Evolutionary conservation across 1,140 invertebrate genomes (phyloP).

Genomic region (Halictus rubicundus): DNA sequence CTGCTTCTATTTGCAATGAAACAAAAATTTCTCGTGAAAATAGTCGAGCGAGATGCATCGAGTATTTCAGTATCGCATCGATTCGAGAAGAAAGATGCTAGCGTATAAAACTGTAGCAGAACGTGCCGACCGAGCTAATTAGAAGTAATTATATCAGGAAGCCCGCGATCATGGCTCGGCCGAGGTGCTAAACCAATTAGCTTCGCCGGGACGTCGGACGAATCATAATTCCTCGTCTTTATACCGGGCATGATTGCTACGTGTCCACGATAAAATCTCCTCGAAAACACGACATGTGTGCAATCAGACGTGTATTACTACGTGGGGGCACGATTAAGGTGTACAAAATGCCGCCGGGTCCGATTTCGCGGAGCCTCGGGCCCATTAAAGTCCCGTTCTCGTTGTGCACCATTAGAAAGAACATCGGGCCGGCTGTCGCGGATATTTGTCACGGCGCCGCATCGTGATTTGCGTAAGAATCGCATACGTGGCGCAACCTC

Average conservation of each 20-base stretch:
- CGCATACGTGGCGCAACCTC: constrained; percentile 10
- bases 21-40: too few relatives aligned
- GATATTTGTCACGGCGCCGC: constrained; percentile 21
- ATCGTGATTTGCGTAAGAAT: constrained; percentile 41
- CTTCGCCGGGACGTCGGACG: not conserved
- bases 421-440: not conserved
- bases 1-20: too few relatives aligned
- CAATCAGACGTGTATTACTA: not conserved
- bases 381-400: not conserved
- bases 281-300: not conserved
- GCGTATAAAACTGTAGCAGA: too few relatives aligned
- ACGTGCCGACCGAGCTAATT: too few relatives aligned
- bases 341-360: not conserved
- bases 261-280: not conserved
- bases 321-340: not conserved
- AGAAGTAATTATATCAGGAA: too few relatives aligned
- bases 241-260: not conserved
- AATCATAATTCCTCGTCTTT: not conserved
- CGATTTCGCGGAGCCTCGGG: not conserved
- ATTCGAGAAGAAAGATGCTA: too few relatives aligned
- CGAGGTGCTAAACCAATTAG: not conserved
- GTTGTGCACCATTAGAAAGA: constrained; percentile 1
- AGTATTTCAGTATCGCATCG: too few relatives aligned
- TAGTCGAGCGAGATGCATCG: too few relatives aligned
- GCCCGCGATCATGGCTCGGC: not conserved